Evolutionary conservation across 1,140 invertebrate species (phyloP).

Genomic region (Macrosteles quadrilineatus): DNA sequence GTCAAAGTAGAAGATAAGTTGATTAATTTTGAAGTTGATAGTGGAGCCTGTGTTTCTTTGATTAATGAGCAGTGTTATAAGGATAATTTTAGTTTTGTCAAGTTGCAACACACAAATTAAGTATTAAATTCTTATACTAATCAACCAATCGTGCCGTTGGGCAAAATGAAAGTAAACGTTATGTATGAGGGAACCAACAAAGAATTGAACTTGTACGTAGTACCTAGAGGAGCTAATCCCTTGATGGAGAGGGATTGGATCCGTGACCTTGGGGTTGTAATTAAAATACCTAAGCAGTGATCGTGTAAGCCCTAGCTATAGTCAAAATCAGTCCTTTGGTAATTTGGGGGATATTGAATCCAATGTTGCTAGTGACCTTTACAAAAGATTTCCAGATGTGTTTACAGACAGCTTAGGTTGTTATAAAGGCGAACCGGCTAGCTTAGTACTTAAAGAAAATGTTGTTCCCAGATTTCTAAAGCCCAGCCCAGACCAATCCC

Average conservation of each 20-base stretch:
- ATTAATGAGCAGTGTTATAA: constrained; percentile 17
- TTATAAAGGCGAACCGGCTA: no score
- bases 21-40: no score
- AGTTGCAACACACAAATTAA: constrained; percentile 7
- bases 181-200: not conserved
- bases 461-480: constrained; percentile 32
- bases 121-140: constrained; percentile 19
- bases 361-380: no score
- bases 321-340: not conserved
- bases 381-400: constrained; percentile 18
- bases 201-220: constrained; percentile 15
- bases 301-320: not conserved
- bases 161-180: constrained; percentile 17
- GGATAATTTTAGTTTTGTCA: not conserved
- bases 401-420: constrained; percentile 20
- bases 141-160: constrained; percentile 9
- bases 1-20: not conserved
- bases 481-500: constrained; percentile 26
- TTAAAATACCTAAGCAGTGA: not conserved
- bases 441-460: constrained; percentile 17
- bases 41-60: constrained; percentile 16
- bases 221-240: constrained; percentile 12
- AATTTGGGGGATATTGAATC: no score
- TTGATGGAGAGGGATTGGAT: constrained; percentile 20
- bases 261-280: no score